A percentile compares a stretch with the other conserved stretches of the same genome.
Conservation (phyloP, 2,113 vertebrate species). For the Tychaedon coryphoeus region DNA sequence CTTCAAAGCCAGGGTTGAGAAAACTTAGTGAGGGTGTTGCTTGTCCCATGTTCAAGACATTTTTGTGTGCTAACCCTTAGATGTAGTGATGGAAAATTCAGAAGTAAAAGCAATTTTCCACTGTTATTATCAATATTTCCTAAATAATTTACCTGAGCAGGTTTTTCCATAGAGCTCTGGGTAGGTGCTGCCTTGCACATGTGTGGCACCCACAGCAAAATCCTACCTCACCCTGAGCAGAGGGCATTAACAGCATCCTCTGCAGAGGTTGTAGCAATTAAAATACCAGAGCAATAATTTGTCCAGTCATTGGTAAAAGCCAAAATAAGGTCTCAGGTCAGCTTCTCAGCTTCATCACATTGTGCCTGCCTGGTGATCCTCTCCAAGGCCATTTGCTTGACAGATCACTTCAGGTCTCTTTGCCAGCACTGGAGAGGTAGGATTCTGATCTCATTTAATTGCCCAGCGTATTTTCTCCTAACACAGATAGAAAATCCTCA, state of each 20-base stretch:
- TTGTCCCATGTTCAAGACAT: neutral
- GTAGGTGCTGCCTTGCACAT: neutral
- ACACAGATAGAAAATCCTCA: neutral
- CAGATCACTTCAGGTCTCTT: neutral
- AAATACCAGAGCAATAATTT: neutral
- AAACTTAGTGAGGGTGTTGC: neutral
- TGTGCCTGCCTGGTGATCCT: neutral
- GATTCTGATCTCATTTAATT: neutral
- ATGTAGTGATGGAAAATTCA: neutral
- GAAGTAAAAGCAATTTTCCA: neutral
- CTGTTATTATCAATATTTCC: neutral
- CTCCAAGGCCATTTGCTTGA: neutral
- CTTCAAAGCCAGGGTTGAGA: neutral
- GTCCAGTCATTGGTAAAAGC: neutral
- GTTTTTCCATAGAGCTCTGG: neutral
- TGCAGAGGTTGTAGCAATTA: neutral
- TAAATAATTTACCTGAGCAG: neutral
- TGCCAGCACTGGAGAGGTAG: neutral
- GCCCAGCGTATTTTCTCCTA: neutral
- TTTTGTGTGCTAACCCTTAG: neutral
- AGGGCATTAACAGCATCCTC: neutral
- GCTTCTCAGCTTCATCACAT: neutral
- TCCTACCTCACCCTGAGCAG: neutral
- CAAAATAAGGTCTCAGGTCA: accelerated
- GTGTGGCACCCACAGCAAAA: neutral